Evolutionary conservation across 2,113 vertebrate genomes (phyloP).

Genomic region (Sclerurus mexicanus): DNA sequence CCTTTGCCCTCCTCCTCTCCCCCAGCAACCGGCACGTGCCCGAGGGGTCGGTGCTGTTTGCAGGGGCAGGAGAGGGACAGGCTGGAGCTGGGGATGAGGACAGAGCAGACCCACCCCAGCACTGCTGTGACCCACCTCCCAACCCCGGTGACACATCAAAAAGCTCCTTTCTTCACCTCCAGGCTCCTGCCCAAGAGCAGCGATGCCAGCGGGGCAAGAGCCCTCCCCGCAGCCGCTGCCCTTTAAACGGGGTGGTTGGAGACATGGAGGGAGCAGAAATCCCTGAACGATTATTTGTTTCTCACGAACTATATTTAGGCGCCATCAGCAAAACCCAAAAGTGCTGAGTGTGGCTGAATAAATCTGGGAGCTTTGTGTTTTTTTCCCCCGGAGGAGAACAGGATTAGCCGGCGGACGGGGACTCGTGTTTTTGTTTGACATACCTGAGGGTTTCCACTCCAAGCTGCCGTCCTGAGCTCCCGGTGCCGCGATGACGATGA

Average conservation of each 20-base stretch:
- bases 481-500: background rate
- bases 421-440: conserved; percentile 50
- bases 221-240: fast-evolving
- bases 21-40: fast-evolving
- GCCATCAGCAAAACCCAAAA: background rate
- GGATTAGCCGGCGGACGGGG: background rate
- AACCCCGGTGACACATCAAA: background rate
- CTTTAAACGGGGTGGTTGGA: background rate
- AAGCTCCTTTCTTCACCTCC: background rate
- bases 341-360: conserved; percentile 54
- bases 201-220: background rate
- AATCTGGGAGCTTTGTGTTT: conserved; percentile 12
- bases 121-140: background rate
- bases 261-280: background rate
- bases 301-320: conserved; percentile 38
- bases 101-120: background rate
- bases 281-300: conserved; percentile 44
- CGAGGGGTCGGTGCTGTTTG: background rate
- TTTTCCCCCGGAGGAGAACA: background rate
- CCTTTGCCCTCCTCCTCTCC: background rate
- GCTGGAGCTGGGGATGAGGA: background rate
- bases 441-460: conserved; percentile 57
- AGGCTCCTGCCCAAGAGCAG: background rate
- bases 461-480: background rate
- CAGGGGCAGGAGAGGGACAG: background rate